These are phyloP conservation scores for Harpagoxenus sublaevis DNA, from an alignment of 2,888 invertebrate genomes.

Conservation along the genomic window DNA sequence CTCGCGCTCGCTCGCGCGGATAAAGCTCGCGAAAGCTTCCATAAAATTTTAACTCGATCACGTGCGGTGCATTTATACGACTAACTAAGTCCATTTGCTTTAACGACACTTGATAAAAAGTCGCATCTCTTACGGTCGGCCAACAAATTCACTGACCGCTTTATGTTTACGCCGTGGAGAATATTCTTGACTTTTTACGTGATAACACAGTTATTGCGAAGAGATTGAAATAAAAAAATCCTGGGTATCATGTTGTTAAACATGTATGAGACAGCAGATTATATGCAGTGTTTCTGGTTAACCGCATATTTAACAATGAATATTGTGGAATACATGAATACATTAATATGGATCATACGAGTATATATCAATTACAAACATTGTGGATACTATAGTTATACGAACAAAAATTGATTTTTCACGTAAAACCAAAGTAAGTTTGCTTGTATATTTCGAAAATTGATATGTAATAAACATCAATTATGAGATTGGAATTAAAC, in stretches of 20 bases:
- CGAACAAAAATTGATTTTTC: background rate
- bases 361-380: background rate
- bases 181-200: background rate
- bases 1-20: conserved; percentile 27
- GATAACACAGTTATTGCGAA: background rate
- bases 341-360: background rate
- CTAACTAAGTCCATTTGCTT: conserved; percentile 32
- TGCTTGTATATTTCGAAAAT: background rate
- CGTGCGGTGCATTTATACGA: conserved; percentile 37
- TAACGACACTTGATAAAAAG: conserved; percentile 51
- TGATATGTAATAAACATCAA: background rate
- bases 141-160: conserved; percentile 25
- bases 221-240: background rate
- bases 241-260: background rate
- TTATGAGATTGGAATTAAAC: background rate
- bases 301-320: background rate
- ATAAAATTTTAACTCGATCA: conserved; percentile 50
- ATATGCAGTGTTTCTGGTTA: background rate
- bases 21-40: conserved; percentile 37
- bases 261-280: background rate
- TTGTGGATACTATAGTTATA: background rate
- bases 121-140: background rate
- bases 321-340: conserved; percentile 9
- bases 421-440: background rate
- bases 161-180: background rate